phyloP scores from a whole-genome alignment of 1,140 invertebrate genomes.

The Trichonephila clavipes region DNA sequence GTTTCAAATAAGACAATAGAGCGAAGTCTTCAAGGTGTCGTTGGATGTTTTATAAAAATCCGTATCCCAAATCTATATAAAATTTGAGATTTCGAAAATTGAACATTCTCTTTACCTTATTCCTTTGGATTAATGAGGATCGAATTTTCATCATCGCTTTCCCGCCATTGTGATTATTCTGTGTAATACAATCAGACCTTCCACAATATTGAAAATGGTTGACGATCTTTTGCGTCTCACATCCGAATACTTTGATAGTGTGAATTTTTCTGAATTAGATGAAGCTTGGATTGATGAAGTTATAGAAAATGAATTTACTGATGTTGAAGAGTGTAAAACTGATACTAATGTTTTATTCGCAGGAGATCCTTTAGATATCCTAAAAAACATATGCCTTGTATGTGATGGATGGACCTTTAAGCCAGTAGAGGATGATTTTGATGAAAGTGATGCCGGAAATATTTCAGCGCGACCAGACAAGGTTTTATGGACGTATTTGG shows the following conservation, averaged over 20 bases:
- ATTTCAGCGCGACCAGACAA: neutral
- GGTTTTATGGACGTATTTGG: constrained; percentile 37
- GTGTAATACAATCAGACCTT: neutral
- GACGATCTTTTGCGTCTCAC: neutral
- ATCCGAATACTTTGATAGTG: constrained; percentile 11
- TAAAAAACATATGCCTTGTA: neutral
- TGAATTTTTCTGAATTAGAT: constrained; percentile 62
- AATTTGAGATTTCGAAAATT: neutral
- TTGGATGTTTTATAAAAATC: neutral
- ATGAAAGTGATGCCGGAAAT: neutral
- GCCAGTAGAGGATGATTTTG: neutral
- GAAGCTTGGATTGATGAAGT: constrained; percentile 63
- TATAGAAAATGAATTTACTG: constrained; percentile 52
- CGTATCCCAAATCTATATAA: neutral
- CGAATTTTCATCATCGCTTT: neutral
- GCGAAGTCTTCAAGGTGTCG: neutral
- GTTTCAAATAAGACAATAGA: neutral
- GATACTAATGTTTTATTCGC: constrained; percentile 40
- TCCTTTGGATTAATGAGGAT: neutral
- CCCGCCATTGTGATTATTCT: neutral
- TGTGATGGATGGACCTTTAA: constrained; percentile 25
- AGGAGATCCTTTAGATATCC: neutral
- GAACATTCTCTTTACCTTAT: neutral
- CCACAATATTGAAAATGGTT: neutral
- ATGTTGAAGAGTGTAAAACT: constrained; percentile 58